Evolutionary conservation across 2,888 invertebrate genomes (phyloP), one percentile per base, ranked within the genome.

Genomic region (Fragum whitleyi): DNA sequence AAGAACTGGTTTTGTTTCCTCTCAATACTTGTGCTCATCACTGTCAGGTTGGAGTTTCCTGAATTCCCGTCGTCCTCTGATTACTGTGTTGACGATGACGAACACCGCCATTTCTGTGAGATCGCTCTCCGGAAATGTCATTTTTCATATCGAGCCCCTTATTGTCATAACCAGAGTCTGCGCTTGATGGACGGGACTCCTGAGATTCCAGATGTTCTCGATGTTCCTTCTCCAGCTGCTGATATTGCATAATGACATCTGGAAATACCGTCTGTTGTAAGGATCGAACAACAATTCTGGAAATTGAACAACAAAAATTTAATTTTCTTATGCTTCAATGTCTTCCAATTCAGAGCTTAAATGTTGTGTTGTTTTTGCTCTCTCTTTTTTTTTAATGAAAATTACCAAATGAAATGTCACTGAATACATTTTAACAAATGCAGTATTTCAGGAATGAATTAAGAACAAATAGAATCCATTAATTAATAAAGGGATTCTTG

Each of bases 201-300:
- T 67, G 53, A 19, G 73, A 59, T 11, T 62, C 36, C 26, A 69
- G 53, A n/a, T 53, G 53, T 26, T 81, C 80, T 14, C 59, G 32
- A n/a, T 81, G 75, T 14, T 61, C 68, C 72, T 91, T 91, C 84
- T 91, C 90, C 57, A 74, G 70, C 39, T 81, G 85, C 51, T 88
- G 89, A 16, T 88, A 88, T 59, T 79, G 69, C 69, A 89, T 87
- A 21, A 91, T 87, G 59, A 86, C 90, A 69, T 89, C 87, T 0
- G 92, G 91, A 77, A 86, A 89, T n/a, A 90, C 74, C 14, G 89
- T 88, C 70, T 87, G 85, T 72, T 90, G 90, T 32, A 91, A 11
- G 14, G 87, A 83, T 67, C 91, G 74, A 21, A 90, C 80, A 7
- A 89, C 74, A 51, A 92, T 80, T 70, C 92, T 92, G 86, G 16